Evolutionary conservation across 2,888 invertebrate genomes (phyloP).

Genomic region (Macrophya annulata): DNA sequence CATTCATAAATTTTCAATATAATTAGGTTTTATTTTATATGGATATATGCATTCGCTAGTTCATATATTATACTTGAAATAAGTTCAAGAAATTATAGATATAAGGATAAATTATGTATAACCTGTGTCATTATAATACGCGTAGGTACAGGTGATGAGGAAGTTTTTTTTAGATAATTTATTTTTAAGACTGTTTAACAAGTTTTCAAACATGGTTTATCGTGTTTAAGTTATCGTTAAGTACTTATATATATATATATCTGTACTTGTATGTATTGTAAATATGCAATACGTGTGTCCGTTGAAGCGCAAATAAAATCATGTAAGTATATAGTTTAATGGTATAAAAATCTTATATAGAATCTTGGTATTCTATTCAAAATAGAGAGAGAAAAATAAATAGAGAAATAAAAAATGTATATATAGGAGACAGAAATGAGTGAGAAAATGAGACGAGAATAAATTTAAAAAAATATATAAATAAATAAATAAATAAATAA

Average conservation of each 20-base stretch:
- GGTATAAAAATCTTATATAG: neutral
- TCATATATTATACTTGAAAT: too few species aligned
- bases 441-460: neutral
- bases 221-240: neutral
- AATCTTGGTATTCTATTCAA: neutral
- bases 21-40: neutral
- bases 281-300: neutral
- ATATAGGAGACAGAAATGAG: neutral
- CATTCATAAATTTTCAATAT: constrained; percentile 30
- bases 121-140: neutral
- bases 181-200: neutral
- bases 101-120: too few species aligned
- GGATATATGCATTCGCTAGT: neutral
- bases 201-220: neutral
- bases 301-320: neutral
- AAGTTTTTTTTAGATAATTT: neutral
- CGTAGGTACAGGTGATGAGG: neutral
- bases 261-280: neutral
- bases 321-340: neutral
- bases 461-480: too few species aligned
- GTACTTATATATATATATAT: too few species aligned
- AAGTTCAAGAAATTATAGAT: too few species aligned
- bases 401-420: neutral
- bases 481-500: neutral
- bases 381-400: neutral